A percentile compares a stretch with the other conserved stretches of the same genome.
phyloP scores from a whole-genome alignment of 2,797 vertebrate species.

The Falco biarmicus region DNA sequence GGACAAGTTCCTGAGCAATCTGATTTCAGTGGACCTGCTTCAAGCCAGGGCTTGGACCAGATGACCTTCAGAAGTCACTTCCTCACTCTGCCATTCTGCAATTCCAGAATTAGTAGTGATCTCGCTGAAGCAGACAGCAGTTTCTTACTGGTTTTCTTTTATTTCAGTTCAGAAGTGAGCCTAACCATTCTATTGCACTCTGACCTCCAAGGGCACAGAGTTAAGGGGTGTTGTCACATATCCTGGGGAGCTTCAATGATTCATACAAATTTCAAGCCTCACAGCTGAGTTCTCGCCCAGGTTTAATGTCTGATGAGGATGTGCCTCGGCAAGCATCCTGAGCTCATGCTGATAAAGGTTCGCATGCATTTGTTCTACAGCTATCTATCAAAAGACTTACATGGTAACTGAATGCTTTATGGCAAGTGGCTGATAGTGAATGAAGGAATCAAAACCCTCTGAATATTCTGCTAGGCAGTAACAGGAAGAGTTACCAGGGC shows the following conservation, averaged over 20 bases:
- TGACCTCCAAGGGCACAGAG: not conserved
- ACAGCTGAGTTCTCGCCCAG: not conserved
- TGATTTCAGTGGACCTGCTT: not conserved
- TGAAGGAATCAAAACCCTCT: conserved; percentile 49
- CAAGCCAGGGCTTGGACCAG: not conserved
- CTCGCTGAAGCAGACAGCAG: not conserved
- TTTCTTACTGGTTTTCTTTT: not conserved
- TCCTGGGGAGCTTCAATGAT: not conserved
- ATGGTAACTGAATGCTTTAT: conserved; percentile 63
- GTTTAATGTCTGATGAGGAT: not conserved
- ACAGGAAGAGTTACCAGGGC: conserved; percentile 15
- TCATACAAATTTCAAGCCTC: not conserved
- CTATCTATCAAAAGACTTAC: not conserved
- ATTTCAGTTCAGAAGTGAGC: not conserved
- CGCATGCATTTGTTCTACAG: not conserved
- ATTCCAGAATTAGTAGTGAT: not conserved
- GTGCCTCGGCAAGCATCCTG: not conserved
- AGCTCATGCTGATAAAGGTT: not conserved
- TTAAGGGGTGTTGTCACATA: not conserved
- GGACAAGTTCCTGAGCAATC: not conserved
- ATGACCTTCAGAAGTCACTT: not conserved
- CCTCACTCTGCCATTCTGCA: not conserved
- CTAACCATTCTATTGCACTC: not conserved
- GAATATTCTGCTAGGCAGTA: conserved; percentile 33
- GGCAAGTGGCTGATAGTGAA: conserved; percentile 59